Conservation (phyloP, 1,140 invertebrate species). For the Thalassaphorura encarpata region DNA sequence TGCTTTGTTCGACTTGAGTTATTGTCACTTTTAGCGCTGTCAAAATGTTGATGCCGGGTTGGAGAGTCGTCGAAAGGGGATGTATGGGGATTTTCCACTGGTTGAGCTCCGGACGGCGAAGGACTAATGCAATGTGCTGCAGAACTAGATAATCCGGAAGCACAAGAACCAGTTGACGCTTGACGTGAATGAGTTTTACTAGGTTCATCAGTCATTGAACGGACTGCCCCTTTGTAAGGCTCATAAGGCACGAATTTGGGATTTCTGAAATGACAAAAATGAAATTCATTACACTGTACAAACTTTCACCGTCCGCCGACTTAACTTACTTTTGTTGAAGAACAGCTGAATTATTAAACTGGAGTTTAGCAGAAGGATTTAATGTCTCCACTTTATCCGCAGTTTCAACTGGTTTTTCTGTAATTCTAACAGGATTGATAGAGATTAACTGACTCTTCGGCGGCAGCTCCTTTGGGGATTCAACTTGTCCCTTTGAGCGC, state of each 20-base stretch:
- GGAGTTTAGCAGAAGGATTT: not conserved
- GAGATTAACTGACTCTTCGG: not conserved
- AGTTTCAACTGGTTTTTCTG: too few relatives aligned
- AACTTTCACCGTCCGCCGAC: not conserved
- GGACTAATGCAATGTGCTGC: not conserved
- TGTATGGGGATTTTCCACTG: too few relatives aligned
- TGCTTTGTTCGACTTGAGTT: not conserved
- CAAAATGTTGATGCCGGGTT: too few relatives aligned
- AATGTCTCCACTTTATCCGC: too few relatives aligned
- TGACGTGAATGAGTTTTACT: not conserved
- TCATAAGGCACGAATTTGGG: slow-evolving; percentile 32
- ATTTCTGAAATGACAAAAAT: slow-evolving; percentile 13
- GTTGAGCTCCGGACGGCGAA: not conserved
- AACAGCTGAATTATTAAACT: too few relatives aligned
- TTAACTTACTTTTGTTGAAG: not conserved
- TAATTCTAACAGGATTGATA: not conserved
- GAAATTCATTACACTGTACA: not conserved
- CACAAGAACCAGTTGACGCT: not conserved
- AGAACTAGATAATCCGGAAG: not conserved
- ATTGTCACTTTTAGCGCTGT: not conserved
- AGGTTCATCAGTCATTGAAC: slow-evolving; percentile 5
- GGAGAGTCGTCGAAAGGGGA: too few relatives aligned
- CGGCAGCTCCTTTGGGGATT: not conserved
- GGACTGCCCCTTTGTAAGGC: slow-evolving; percentile 25
- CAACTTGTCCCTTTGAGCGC: too few relatives aligned